A percentile compares a stretch with the other conserved stretches of the same genome.
phyloP scores from a whole-genome alignment of 2,797 vertebrate species.

The Falco concolor region DNA sequence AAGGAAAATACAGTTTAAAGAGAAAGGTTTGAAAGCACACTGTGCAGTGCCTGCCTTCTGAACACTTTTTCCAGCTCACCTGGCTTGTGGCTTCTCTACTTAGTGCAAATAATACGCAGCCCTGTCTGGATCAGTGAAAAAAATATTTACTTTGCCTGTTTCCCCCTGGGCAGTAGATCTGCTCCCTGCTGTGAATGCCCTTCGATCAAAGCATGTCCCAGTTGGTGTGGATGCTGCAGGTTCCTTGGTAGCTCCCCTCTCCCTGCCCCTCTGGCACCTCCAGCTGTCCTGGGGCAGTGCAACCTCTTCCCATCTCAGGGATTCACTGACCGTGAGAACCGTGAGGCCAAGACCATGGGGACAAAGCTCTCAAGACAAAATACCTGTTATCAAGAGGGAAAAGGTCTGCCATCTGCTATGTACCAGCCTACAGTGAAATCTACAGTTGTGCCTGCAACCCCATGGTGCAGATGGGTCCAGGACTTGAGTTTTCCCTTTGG shows the following conservation, averaged over 20 bases:
- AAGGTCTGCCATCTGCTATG: neutral
- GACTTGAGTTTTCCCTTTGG: neutral
- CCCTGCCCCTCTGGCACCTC: neutral
- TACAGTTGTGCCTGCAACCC: neutral
- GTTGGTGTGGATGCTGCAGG: neutral
- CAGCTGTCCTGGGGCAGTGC: neutral
- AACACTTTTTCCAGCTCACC: neutral
- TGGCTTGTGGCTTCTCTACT: neutral
- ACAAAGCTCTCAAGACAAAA: neutral
- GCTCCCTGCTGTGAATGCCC: neutral
- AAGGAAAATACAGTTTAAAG: neutral
- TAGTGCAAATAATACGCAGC: neutral
- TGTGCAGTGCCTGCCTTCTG: neutral
- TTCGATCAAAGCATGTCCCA: neutral
- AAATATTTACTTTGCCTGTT: neutral
- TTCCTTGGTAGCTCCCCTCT: neutral
- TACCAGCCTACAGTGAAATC: neutral
- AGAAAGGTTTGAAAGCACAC: neutral
- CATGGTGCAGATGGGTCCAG: neutral
- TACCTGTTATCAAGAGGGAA: neutral
- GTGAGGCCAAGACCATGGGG: neutral
- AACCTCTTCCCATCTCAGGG: neutral
- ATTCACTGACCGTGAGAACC: neutral
- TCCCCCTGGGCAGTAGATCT: neutral
- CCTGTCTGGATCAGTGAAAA: neutral